These are phyloP conservation scores for Cynoglossus semilaevis DNA, from an alignment of 2,113 vertebrate species.

Conservation along the genomic window DNA sequence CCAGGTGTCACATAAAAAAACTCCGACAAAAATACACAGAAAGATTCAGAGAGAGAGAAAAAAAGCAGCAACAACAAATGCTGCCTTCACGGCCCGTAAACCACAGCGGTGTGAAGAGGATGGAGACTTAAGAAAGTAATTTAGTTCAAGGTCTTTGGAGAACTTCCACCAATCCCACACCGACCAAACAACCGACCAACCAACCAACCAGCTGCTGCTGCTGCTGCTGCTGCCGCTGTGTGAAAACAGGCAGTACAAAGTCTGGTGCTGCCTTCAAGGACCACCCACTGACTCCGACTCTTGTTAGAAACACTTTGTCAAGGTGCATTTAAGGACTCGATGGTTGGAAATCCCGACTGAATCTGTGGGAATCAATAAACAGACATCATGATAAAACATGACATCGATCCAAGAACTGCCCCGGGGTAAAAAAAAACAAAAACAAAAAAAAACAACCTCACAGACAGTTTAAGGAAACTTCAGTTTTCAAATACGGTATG, in stretches of 20 bases:
- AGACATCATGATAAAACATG: neutral
- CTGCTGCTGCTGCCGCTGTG: slow-evolving; percentile 35
- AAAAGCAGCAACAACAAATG: neutral
- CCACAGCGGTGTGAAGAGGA: neutral
- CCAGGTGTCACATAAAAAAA: slow-evolving; percentile 30
- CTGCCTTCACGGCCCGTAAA: neutral
- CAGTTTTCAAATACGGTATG: no score
- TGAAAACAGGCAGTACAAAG: slow-evolving; percentile 12
- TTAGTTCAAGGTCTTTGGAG: slow-evolving; percentile 3
- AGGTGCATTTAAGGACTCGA: slow-evolving; percentile 7
- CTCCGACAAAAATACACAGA: slow-evolving; percentile 13
- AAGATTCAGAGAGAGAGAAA: neutral
- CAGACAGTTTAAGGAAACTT: no score
- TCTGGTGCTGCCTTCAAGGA: slow-evolving; percentile 56
- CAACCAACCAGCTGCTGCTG: slow-evolving; percentile 22
- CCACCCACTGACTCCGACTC: slow-evolving; percentile 31
- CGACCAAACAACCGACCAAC: no score
- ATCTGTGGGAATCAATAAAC: no score
- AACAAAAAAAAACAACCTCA: neutral
- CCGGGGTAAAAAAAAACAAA: no score
- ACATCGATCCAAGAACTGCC: no score
- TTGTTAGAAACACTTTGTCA: neutral
- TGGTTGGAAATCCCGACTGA: neutral
- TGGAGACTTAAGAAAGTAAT: neutral
- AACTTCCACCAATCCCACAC: slow-evolving; percentile 48